These are phyloP conservation scores for Ostrea denselamellosa DNA, from an alignment of 1,140 invertebrate genomes.

Conservation along the genomic window DNA sequence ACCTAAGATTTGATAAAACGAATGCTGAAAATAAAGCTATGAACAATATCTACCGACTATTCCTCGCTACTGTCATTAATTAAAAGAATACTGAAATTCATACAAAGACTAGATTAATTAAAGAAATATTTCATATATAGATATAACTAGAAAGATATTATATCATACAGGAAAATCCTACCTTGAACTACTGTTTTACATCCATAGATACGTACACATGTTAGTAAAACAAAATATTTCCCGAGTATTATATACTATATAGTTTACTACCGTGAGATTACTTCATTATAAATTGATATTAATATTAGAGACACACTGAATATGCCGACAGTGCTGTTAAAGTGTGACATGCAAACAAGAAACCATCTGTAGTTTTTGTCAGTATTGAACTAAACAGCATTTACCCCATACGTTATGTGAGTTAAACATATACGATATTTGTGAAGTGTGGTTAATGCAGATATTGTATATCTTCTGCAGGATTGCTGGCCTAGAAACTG, in stretches of 20 bases:
- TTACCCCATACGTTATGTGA: not conserved
- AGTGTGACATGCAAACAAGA: not conserved
- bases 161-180: too few species aligned
- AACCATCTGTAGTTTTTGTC: not conserved
- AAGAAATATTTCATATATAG: not conserved
- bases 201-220: too few species aligned
- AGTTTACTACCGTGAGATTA: not conserved
- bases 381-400: not conserved
- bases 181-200: too few species aligned
- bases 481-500: not conserved
- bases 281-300: not conserved
- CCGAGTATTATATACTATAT: too few species aligned
- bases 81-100: not conserved
- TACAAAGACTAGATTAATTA: slow-evolving; percentile 3
- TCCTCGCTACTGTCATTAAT: not conserved
- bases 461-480: not conserved
- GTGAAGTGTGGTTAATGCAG: not conserved
- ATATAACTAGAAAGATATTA: too few species aligned
- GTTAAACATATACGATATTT: not conserved
- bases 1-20: not conserved
- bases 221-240: too few species aligned
- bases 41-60: not conserved
- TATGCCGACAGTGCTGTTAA: not conserved
- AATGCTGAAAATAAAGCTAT: not conserved
- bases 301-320: not conserved